phyloP scores from a whole-genome alignment of 2,113 vertebrate species.

The Bombycilla garrulus region DNA sequence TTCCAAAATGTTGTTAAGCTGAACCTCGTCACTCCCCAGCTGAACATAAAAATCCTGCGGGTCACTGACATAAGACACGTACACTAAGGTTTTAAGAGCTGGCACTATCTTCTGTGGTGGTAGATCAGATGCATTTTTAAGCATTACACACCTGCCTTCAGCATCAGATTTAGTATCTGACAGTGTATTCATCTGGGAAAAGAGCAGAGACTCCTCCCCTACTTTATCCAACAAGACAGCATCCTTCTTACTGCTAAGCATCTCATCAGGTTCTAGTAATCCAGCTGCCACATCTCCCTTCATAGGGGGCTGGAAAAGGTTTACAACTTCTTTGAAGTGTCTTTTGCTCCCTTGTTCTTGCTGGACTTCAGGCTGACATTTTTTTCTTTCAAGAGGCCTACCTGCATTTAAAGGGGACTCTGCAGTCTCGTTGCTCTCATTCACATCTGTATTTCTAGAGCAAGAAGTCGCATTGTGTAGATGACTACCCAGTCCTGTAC shows the following conservation, averaged over 20 bases:
- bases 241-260: background rate
- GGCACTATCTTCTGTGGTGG: slow-evolving; percentile 71
- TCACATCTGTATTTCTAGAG: background rate
- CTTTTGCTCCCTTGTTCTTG: background rate
- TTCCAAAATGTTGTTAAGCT: slow-evolving; percentile 77
- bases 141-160: background rate
- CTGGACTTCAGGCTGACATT: background rate
- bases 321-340: background rate
- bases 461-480: background rate
- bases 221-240: background rate
- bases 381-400: background rate
- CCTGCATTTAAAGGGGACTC: background rate
- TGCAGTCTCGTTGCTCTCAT: background rate
- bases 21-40: slow-evolving; percentile 75
- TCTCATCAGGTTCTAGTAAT: background rate
- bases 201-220: background rate
- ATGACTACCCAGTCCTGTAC: background rate
- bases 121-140: slow-evolving; percentile 69
- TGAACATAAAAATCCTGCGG: slow-evolving; percentile 88
- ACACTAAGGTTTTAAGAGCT: slow-evolving; percentile 77
- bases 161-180: background rate
- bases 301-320: background rate
- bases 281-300: background rate
- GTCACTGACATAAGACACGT: slow-evolving; percentile 82
- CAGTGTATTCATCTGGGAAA: background rate